Evolutionary conservation across 1,140 invertebrate species (phyloP).

Genomic region (Drosophila albomicans): DNA sequence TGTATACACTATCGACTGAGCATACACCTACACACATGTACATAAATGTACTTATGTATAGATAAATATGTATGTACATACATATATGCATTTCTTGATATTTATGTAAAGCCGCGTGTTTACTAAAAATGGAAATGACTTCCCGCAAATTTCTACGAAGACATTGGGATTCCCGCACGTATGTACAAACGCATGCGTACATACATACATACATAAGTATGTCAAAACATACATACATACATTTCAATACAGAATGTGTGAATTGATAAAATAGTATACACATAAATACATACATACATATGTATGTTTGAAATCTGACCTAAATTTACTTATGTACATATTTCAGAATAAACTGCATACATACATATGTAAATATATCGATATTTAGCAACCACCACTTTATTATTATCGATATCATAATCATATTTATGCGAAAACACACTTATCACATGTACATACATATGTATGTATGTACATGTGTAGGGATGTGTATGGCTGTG

Average conservation of each 20-base stretch:
- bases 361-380: conserved; percentile 5
- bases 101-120: background rate
- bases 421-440: background rate
- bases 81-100: background rate
- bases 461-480: background rate
- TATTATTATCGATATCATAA: background rate
- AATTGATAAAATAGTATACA: no score
- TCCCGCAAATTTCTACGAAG: background rate
- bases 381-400: background rate
- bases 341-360: background rate
- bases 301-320: background rate
- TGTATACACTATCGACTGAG: background rate
- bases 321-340: background rate
- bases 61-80: conserved; percentile 5
- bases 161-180: background rate
- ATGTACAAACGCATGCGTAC: background rate
- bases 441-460: background rate
- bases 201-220: background rate
- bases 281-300: background rate
- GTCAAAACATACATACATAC: background rate
- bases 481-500: background rate
- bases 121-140: background rate
- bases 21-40: background rate
- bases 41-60: background rate
- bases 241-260: no score